Conservation (phyloP, 2,888 invertebrate species). For the Amblyjoppa proteus region DNA sequence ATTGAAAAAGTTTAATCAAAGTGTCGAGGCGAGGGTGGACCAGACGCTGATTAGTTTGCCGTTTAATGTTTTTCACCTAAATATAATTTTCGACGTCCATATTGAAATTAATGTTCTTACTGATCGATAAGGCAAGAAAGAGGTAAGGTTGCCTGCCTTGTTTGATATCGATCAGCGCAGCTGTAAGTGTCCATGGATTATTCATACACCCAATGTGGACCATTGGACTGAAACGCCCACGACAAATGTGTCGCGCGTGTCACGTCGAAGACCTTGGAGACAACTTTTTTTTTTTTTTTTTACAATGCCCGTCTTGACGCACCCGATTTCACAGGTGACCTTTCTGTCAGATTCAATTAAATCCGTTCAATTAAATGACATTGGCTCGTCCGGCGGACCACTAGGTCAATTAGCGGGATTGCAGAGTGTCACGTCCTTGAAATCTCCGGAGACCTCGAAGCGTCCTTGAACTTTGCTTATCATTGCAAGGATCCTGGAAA, state of each 20-base stretch:
- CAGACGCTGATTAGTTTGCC: neutral
- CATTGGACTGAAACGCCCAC: neutral
- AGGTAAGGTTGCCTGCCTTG: neutral
- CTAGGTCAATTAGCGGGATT: too few species aligned
- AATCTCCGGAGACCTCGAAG: too few species aligned
- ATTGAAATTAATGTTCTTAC: neutral
- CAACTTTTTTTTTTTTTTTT: neutral
- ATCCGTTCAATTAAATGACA: too few species aligned
- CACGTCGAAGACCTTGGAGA: neutral
- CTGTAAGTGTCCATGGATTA: slow-evolving; percentile 2
- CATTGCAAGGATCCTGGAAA: too few species aligned
- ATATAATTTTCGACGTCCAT: neutral
- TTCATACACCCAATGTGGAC: neutral
- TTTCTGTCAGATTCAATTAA: too few species aligned
- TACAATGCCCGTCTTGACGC: too few species aligned
- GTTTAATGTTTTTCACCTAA: neutral
- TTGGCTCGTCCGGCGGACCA: too few species aligned
- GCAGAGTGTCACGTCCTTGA: too few species aligned
- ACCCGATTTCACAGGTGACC: too few species aligned
- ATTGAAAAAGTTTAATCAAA: neutral
- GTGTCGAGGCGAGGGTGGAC: neutral
- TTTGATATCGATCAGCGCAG: neutral
- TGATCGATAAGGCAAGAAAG: neutral
- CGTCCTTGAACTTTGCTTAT: too few species aligned
- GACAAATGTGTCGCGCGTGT: neutral